Percentiles rank a stretch among this genome's conserved stretches.
Evolutionary conservation across 1,140 invertebrate species (phyloP).

Genomic region (Nephila pilipes): DNA sequence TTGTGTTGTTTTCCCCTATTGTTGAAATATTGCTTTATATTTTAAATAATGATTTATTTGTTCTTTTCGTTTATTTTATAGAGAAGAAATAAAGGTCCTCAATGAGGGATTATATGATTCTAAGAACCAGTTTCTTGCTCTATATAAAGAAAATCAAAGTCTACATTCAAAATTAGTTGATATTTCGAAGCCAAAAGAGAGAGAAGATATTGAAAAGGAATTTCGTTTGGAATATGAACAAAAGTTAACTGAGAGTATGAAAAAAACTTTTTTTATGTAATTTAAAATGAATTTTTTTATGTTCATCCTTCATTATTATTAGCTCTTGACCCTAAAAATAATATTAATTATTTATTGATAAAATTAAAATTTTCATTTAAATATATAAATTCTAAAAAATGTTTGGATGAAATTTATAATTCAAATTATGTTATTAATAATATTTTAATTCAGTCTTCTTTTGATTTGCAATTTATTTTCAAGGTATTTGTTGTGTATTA

Average conservation of each 20-base stretch:
- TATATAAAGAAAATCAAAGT: slow-evolving; percentile 29
- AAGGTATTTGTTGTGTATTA: no score
- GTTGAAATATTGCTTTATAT: background rate
- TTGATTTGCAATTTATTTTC: no score
- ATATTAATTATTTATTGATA: no score
- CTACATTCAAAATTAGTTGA: background rate
- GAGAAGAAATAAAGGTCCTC: background rate
- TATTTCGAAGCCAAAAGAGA: slow-evolving; percentile 25
- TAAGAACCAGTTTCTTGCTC: background rate
- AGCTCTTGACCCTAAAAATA: no score
- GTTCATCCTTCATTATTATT: background rate
- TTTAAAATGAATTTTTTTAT: background rate
- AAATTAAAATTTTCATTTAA: no score
- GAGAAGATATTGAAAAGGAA: slow-evolving; percentile 28
- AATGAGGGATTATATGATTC: slow-evolving; percentile 28
- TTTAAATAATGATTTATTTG: background rate
- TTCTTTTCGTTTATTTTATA: background rate
- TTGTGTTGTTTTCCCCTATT: background rate
- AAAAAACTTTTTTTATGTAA: background rate
- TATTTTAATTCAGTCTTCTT: no score
- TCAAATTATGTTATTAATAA: no score
- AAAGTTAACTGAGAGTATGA: background rate
- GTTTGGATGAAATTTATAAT: no score
- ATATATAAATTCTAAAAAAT: no score
- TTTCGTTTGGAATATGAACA: background rate